These are phyloP conservation scores for Strigamia transsilvanica DNA, from an alignment of 2,888 invertebrate species.

Conservation along the genomic window DNA sequence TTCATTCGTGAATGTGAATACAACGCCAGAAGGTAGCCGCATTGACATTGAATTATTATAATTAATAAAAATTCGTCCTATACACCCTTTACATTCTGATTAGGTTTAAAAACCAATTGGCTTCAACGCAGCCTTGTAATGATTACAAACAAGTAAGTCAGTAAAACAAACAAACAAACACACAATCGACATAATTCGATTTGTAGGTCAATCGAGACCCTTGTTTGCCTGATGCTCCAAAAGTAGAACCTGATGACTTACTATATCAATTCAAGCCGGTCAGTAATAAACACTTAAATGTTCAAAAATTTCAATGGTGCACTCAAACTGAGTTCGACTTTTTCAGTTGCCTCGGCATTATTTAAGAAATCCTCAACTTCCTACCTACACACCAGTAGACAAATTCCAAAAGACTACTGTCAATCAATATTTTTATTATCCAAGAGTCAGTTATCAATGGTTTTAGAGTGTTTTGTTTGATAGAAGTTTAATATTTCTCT, in stretches of 20 bases:
- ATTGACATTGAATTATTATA: background rate
- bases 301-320: background rate
- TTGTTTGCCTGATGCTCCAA: background rate
- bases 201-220: background rate
- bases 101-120: background rate
- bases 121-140: background rate
- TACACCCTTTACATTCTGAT: background rate
- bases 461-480: background rate
- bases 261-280: background rate
- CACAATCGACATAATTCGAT: background rate
- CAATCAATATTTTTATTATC: background rate
- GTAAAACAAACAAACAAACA: background rate
- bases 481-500: background rate
- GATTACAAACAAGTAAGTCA: background rate
- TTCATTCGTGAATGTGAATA: constrained; percentile 23
- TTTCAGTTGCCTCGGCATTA: background rate
- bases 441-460: background rate
- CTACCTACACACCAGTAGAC: background rate
- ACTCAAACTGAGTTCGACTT: background rate
- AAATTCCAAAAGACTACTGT: background rate
- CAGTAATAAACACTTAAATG: background rate
- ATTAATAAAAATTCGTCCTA: too few species aligned
- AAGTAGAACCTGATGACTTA: background rate
- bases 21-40: background rate
- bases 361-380: background rate